Base-by-base conservation (phyloP, 2,113 vertebrate species). In the Pipra filicauda region DNA sequence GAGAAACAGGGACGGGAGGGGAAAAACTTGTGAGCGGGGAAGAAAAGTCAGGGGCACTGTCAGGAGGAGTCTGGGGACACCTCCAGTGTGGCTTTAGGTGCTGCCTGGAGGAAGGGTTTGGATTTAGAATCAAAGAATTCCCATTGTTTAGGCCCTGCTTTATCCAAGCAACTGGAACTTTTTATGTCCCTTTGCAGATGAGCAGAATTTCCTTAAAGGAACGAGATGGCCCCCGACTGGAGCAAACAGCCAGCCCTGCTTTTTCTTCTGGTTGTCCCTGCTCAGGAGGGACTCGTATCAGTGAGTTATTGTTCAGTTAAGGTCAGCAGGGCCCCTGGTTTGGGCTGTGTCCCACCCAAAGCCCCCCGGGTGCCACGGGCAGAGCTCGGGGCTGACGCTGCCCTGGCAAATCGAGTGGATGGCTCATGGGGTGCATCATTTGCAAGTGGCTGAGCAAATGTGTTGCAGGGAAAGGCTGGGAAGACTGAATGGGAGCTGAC, bases 381-480 rank as follows among this genome's bases (percentile, higher is more conserved):
- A 9, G 41, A 0, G 31, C 66, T 43, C 6, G 1, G 16, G 2
- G 13, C 83, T 88, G 89, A 81, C 2, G 82, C 78, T 35, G 39
- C 2, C 30, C 79, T 58, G 75, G 79, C 79, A 81, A 88, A 82
- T 85, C 4, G 70, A 20, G 9, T 78, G 75, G 74, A 91, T 85
- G 93, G 90, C 90, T 91, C 93, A 23, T 49, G 78, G 87, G 74
- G 83, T 6, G 90, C 92, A 91, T 59, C 78, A 22, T 73, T 85
- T 61, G 90, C 87, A 70, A 85, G 92, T 35, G 92, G 84, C 86
- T 80, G 89, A 92, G 90, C 87, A 90, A 87, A 79, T 5, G 64
- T 37, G 24, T 10, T 13, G 70, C 55, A 21, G 59, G 75, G 83
- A 46, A 77, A 0, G 49, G 75, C n/a, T 6, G 54, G 84, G 39